Evolutionary conservation across 2,888 invertebrate genomes (phyloP).

Genomic region (Tipula unca): DNA sequence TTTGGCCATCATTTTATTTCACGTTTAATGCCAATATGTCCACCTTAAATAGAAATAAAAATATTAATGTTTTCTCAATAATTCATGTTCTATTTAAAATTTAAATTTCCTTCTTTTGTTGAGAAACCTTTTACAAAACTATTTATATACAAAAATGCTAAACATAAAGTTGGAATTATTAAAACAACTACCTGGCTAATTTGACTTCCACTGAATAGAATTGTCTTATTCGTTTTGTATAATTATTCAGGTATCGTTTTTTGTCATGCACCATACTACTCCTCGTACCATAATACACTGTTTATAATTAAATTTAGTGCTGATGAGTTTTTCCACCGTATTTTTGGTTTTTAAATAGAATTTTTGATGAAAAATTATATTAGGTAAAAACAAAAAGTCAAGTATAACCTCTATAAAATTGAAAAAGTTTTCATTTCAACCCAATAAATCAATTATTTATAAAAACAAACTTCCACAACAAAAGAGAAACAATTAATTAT

Average conservation of each 20-base stretch:
- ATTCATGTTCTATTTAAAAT: no score
- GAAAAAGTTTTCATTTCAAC: slow-evolving; percentile 3
- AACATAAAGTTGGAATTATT: not conserved
- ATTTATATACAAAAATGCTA: not conserved
- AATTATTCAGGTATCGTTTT: not conserved
- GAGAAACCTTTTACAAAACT: no score
- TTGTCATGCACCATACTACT: not conserved
- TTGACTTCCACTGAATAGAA: not conserved
- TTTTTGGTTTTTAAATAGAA: not conserved
- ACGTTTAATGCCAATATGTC: no score
- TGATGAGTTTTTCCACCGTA: not conserved
- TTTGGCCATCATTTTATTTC: no score
- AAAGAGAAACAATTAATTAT: not conserved
- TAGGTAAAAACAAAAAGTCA: not conserved
- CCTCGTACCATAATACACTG: not conserved
- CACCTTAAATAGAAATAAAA: no score
- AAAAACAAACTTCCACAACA: not conserved
- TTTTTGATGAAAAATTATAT: not conserved
- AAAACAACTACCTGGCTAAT: not conserved
- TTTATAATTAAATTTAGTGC: not conserved
- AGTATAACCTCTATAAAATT: not conserved
- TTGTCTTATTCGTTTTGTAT: not conserved
- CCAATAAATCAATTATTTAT: slow-evolving; percentile 14
- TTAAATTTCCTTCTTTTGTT: no score
- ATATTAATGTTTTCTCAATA: no score